These are phyloP conservation scores for Yasuhikotakia modesta DNA, from an alignment of 2,797 vertebrate species.

Conservation along the genomic window DNA sequence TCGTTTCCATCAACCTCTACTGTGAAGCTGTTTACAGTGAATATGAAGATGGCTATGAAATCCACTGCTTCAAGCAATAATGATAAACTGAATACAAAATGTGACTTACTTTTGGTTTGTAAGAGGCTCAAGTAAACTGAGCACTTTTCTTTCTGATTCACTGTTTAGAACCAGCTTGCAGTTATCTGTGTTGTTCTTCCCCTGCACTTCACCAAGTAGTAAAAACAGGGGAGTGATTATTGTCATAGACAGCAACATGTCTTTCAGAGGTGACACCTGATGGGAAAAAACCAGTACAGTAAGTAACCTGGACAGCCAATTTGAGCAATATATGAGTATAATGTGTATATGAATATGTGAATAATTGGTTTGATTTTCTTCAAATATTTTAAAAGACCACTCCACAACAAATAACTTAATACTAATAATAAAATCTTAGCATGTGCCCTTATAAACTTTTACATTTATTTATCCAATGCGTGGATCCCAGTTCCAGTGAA, in stretches of 20 bases:
- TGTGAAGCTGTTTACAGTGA: slow-evolving; percentile 67
- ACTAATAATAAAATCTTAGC: neutral
- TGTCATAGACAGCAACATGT: slow-evolving; percentile 61
- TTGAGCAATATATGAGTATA: neutral
- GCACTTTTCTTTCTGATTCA: slow-evolving; percentile 42
- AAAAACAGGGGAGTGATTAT: slow-evolving; percentile 67
- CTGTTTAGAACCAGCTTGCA: slow-evolving; percentile 64
- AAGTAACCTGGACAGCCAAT: neutral
- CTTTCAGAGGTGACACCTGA: slow-evolving; percentile 28
- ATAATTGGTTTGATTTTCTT: too few relatives aligned
- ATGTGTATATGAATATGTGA: neutral
- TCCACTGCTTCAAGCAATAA: neutral
- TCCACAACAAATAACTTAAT: neutral
- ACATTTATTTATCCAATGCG: too few relatives aligned
- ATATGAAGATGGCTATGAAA: slow-evolving; percentile 1
- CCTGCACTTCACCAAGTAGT: slow-evolving; percentile 51
- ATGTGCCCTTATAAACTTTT: neutral
- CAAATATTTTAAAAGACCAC: too few relatives aligned
- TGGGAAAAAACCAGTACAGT: neutral
- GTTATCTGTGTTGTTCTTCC: slow-evolving; percentile 54
- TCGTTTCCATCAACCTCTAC: neutral
- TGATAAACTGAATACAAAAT: neutral
- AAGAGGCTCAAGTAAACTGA: slow-evolving; percentile 70
- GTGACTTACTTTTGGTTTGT: slow-evolving; percentile 68
- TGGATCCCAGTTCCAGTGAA: neutral